Base-by-base conservation (phyloP, 2,113 vertebrate species). In the Plotosus lineatus region DNA sequence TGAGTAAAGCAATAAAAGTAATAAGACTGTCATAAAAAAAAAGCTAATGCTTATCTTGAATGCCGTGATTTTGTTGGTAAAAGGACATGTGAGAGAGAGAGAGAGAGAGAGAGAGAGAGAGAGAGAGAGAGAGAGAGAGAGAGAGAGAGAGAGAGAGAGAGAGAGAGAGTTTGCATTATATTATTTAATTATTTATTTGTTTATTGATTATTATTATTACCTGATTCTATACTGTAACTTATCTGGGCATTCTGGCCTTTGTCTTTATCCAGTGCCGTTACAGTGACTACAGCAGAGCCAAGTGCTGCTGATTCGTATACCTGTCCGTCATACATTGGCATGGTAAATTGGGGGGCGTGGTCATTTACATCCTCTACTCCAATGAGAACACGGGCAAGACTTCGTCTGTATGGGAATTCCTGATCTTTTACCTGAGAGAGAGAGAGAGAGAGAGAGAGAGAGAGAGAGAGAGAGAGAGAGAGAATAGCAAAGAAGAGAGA, bases 311-410 rank as follows among this genome's bases (percentile, higher is more conserved):
- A 99, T 85, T 99, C 98, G 82, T 96, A 98, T 55, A 98, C 95
- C 0, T 91, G 96, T 42, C 95, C 96, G 88, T 98, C 95, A 0
- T 99, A 99, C 84, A 98, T 85, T 0, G 95, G 93, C 78, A 92
- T 96, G 85, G 96, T 98, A 71, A 99, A 99, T 75, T 96, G 94
- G 0, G 97, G 98, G 12, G 95, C 94, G 51, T 99, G 96, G 85
- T 99, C 97, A 50, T 99, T 99, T 65, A 96, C 93, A 81, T 99
- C 98, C 83, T 98, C 96, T 82, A 99, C 96, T 42, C 96, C 95
- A 79, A 99, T 92, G 36, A 96, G 88, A 40, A 98, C 96, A 42
- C 97, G 95, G 65, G 94, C 97, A 89, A 98, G 86, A 84, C 96
- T 97, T 86, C 95, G 95, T 85, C 97, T 94, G 31, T 98, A 98